phyloP scores from a whole-genome alignment of 2,797 vertebrate genomes.

The Manis crassicaudata region DNA sequence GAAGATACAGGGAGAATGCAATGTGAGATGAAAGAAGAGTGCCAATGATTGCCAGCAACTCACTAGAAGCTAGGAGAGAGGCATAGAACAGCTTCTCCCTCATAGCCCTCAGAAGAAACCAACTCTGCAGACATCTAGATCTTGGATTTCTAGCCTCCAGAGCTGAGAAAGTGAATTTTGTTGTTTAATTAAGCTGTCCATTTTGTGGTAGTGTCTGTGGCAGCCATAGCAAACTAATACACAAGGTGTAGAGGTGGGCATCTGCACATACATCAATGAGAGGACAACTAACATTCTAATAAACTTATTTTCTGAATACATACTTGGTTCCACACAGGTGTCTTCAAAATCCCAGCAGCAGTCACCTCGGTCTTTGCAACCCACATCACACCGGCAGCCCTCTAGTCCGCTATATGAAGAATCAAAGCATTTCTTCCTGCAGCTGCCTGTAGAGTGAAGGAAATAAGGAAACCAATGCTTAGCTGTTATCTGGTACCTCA shows the following conservation, averaged over 20 bases:
- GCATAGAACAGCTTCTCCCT: accelerated
- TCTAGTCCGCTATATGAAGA: not conserved
- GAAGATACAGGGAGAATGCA: not conserved
- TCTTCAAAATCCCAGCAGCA: slow-evolving; percentile 88
- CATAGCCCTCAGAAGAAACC: not conserved
- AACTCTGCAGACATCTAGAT: not conserved
- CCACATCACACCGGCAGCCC: slow-evolving; percentile 79
- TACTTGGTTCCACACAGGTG: slow-evolving; percentile 85
- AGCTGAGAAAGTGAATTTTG: not conserved
- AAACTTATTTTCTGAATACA: not conserved
- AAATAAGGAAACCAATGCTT: not conserved
- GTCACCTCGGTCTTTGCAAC: slow-evolving; percentile 75
- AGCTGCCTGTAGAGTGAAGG: slow-evolving; percentile 81
- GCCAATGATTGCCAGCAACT: not conserved
- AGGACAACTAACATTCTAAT: not conserved
- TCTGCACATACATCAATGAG: not conserved
- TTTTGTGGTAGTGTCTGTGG: not conserved
- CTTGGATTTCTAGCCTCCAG: not conserved
- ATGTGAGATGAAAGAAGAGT: not conserved
- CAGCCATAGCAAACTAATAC: not conserved
- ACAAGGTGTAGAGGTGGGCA: not conserved
- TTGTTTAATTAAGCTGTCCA: not conserved
- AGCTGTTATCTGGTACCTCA: not conserved
- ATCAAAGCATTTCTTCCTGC: slow-evolving; percentile 83
- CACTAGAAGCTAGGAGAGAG: not conserved